phyloP scores from a whole-genome alignment of 2,888 invertebrate genomes.

The Bedellia somnulentella region DNA sequence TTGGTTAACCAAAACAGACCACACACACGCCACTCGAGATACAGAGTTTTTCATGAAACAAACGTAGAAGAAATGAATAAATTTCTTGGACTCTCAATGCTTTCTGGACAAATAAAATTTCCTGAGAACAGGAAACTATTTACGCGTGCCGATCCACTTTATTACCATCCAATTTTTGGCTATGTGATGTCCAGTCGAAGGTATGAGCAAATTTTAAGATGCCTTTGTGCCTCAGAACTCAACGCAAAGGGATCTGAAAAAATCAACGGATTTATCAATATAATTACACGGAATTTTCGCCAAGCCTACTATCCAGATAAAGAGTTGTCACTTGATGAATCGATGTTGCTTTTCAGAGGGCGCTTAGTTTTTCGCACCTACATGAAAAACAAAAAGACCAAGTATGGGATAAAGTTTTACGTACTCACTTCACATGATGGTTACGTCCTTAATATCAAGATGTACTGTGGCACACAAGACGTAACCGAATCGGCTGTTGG shows the following conservation, averaged over 20 bases:
- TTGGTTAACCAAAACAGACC: slow-evolving; percentile 2
- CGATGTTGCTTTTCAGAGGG: slow-evolving; percentile 3
- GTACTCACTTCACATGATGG: slow-evolving; percentile 4
- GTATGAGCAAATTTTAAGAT: slow-evolving; percentile 4
- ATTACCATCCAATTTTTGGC: slow-evolving; percentile 4
- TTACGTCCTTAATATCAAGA: too few relatives aligned
- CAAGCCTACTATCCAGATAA: background rate
- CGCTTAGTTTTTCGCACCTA: slow-evolving; percentile 4
- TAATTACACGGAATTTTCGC: background rate
- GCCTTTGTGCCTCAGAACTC: slow-evolving; percentile 2
- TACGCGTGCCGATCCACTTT: slow-evolving; percentile 2
- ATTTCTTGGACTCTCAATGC: slow-evolving; percentile 4
- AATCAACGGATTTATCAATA: slow-evolving; percentile 1
- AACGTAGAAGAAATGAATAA: slow-evolving; percentile 3
- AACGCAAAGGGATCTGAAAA: too few relatives aligned
- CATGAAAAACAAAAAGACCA: slow-evolving; percentile 4
- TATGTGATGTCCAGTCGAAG: slow-evolving; percentile 2
- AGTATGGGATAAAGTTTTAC: slow-evolving; percentile 6
- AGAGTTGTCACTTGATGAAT: slow-evolving; percentile 5
- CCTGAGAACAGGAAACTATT: slow-evolving; percentile 2
- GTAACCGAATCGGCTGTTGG: too few relatives aligned
- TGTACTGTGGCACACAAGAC: too few relatives aligned
- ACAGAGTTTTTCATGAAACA: background rate
- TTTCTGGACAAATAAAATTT: background rate
- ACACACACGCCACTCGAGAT: slow-evolving; percentile 2